Percentiles rank a stretch among this genome's conserved stretches.
These are phyloP conservation scores for Parnassius glacialis DNA, from an alignment of 2,888 invertebrate species.

Conservation along the genomic window DNA sequence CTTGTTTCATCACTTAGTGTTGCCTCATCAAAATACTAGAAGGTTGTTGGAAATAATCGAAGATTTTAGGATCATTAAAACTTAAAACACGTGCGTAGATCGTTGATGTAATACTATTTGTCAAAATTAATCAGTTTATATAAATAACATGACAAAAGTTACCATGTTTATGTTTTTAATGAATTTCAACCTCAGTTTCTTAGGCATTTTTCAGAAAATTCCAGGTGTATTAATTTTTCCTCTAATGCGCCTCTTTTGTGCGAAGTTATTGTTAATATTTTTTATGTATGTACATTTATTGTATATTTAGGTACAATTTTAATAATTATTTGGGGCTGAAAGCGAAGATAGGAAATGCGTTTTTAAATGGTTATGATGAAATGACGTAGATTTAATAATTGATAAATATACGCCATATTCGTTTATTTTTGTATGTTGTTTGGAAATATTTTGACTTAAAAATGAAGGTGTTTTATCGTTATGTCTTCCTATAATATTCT, in stretches of 20 bases:
- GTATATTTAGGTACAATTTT: slow-evolving; percentile 32
- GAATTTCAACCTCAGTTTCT: background rate
- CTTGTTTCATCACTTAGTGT: slow-evolving; percentile 3
- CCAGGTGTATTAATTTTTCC: background rate
- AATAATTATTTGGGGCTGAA: slow-evolving; percentile 23
- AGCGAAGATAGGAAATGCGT: slow-evolving; percentile 4
- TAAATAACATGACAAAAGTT: too few species aligned
- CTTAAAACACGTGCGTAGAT: background rate
- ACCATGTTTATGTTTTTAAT: too few species aligned
- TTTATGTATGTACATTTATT: slow-evolving; percentile 32
- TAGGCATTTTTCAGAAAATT: background rate
- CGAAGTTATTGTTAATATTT: slow-evolving; percentile 7
- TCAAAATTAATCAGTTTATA: too few species aligned
- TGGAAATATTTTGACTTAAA: background rate
- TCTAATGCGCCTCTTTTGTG: background rate
- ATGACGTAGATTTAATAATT: background rate
- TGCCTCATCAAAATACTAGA: slow-evolving; percentile 4
- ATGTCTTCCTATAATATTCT: background rate
- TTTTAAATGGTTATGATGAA: background rate
- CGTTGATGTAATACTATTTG: background rate
- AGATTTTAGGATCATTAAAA: background rate
- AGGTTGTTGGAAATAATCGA: background rate
- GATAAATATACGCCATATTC: too few species aligned
- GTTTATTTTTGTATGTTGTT: background rate
- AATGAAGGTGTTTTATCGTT: background rate